Conservation (phyloP, 37 sponge, comb jelly and placozoan genomes). For the Lycopodina hypogea region DNA sequence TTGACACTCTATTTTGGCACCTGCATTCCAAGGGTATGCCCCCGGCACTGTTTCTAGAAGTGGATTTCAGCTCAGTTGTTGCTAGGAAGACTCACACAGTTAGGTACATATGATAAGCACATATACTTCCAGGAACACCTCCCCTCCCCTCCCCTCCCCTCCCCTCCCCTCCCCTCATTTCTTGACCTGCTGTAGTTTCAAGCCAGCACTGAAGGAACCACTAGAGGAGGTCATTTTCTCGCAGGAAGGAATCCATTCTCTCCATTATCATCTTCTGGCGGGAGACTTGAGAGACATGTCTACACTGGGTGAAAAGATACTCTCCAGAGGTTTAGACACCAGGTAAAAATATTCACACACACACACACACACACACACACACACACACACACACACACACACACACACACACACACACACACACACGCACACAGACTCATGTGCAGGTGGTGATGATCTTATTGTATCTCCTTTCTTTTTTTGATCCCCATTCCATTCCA, state of each 20-base stretch:
- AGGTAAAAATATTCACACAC: conserved; percentile 13
- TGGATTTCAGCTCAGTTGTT: conserved; percentile 64
- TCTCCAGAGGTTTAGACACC: conserved; percentile 41
- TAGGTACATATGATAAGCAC: conserved; percentile 21
- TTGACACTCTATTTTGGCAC: conserved; percentile 83
- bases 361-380: background rate
- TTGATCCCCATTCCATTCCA: background rate
- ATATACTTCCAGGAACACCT: background rate
- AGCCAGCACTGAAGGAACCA: conserved; percentile 5
- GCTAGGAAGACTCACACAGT: conserved; percentile 52
- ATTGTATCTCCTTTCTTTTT: too few relatives aligned
- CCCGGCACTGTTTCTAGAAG: conserved; percentile 56
- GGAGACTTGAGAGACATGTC: conserved; percentile 62
- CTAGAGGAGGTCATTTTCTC: conserved; percentile 12
- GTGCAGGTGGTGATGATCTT: background rate
- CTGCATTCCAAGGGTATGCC: conserved; percentile 29
- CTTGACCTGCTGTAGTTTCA: conserved; percentile 3
- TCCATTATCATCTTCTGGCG: conserved; percentile 52
- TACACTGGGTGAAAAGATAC: conserved; percentile 35
- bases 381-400: background rate
- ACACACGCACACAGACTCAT: background rate
- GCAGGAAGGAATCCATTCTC: conserved; percentile 38
- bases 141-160: background rate
- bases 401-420: background rate
- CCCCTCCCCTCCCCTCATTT: background rate